Evolutionary conservation across 1,140 invertebrate genomes (phyloP).

Genomic region (Drosophila ercepeae): DNA sequence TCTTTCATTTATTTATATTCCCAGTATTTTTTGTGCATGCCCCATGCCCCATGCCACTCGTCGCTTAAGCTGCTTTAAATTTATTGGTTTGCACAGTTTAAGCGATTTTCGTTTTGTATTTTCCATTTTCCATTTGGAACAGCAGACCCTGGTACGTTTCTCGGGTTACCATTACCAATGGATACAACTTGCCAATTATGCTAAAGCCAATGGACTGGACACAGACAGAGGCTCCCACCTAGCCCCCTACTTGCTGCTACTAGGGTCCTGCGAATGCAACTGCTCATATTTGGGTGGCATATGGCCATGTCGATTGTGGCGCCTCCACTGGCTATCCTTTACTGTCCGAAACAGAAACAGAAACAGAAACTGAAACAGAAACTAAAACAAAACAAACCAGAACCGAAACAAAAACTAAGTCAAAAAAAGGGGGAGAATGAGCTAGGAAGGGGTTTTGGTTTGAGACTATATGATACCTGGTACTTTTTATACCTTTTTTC

Average conservation of each 20-base stretch:
- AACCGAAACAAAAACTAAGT: conserved; percentile 11
- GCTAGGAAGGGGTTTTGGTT: neutral
- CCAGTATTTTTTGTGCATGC: conserved; percentile 12
- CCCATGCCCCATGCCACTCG: no score
- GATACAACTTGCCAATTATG: conserved; percentile 80
- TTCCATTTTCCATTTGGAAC: no score
- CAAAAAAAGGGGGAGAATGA: neutral
- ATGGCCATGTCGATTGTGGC: conserved; percentile 30
- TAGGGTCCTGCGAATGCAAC: conserved; percentile 1
- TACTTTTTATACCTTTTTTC: neutral
- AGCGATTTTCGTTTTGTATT: conserved; percentile 71
- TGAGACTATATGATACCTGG: neutral
- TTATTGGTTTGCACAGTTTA: conserved; percentile 80
- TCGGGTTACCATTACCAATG: conserved; percentile 46
- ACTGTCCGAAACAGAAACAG: neutral
- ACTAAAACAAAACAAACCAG: conserved; percentile 4
- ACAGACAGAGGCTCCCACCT: conserved; percentile 19
- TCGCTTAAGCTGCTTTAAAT: conserved; percentile 79
- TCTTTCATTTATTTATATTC: conserved; percentile 11
- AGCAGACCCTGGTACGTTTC: no score
- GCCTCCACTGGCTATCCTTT: conserved; percentile 13
- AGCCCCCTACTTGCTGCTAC: neutral
- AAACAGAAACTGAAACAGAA: conserved; percentile 18
- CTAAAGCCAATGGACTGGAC: conserved; percentile 69
- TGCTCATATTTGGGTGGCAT: conserved; percentile 51